Percentiles rank a stretch among this genome's conserved stretches.
These are phyloP conservation scores for Rutpela maculata DNA, from an alignment of 2,888 invertebrate species.

Conservation along the genomic window DNA sequence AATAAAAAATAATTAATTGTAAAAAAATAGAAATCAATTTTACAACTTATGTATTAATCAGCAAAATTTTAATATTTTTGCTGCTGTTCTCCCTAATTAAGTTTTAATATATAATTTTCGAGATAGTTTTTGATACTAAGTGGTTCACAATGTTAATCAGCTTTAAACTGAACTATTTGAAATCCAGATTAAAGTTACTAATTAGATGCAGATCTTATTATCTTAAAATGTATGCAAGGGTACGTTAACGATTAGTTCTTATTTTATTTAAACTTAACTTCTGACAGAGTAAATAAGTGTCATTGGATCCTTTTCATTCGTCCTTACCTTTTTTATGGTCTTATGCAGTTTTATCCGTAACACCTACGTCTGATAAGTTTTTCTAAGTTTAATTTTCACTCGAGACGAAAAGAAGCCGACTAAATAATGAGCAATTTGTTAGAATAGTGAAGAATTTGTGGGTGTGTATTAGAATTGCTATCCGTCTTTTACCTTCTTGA, in stretches of 20 bases:
- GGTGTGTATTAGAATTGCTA: not conserved
- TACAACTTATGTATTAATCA: too few species aligned
- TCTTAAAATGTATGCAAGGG: not conserved
- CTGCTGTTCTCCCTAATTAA: too few species aligned
- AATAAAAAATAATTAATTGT: too few species aligned
- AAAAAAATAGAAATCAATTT: too few species aligned
- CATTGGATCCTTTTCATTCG: not conserved
- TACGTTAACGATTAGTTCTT: not conserved
- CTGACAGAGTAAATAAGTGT: slow-evolving; percentile 5
- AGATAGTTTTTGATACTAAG: too few species aligned
- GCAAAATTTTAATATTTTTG: too few species aligned
- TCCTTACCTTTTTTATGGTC: slow-evolving; percentile 3
- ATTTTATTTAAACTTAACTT: slow-evolving; percentile 22
- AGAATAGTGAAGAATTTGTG: not conserved
- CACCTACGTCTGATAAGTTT: slow-evolving; percentile 1
- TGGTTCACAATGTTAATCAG: too few species aligned
- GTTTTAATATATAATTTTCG: too few species aligned
- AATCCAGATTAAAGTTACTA: not conserved
- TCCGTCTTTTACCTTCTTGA: not conserved
- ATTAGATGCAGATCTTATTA: not conserved
- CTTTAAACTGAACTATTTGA: too few species aligned
- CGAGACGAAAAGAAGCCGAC: not conserved
- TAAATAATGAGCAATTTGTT: not conserved
- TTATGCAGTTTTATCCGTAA: slow-evolving; percentile 3
- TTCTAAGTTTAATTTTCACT: slow-evolving; percentile 18